Evolutionary conservation across 2,797 vertebrate species (phyloP), one percentile per base, ranked within the genome.

Genomic region (Coracias cyanogaster): DNA sequence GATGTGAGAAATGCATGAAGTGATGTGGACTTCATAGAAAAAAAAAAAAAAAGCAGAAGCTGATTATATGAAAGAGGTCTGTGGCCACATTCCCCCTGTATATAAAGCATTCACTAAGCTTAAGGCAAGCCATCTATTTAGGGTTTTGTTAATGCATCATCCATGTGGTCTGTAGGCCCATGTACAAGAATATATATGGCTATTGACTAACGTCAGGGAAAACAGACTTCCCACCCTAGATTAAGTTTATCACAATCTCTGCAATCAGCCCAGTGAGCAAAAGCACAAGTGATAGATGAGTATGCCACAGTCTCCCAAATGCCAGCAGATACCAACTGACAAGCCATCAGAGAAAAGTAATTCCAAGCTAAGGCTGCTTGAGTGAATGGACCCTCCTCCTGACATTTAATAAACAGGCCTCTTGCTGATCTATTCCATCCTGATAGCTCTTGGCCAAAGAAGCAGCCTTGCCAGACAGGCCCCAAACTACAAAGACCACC

Each of bases 221-320:
- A 95, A 94, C 4, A 91, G 86, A 95, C 88, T 95, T 95, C 78
- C 58, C 73, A 83, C 21, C 69, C 77, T 46, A 90, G 92, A 94
- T 90, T 88, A 85, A 94, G 86, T 92, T 94, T 80, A 93, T 96
- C 94, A 91, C 73, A 94, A 74, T 86, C 83, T 94, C 92, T 90
- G 71, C 90, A 92, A 83, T 91, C 92, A 93, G 61, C 65, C 48
- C 80, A 57, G 60, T 61, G 91, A 89, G 70, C 65, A 94, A 79
- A 51, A 96, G 90, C 91, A 58, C 9, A 12, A 73, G 77, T 90
- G 88, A 96, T 7, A 73, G 81, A 96, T 88, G 74, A 96, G 87
- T 67, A 82, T 94, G 72, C 86, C 87, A 67, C 21, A 8, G n/a
- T 18, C 31, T 72, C 79, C 51, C 3, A 12, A 95, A 92, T 54